These are phyloP conservation scores for Hylia prasina DNA, from an alignment of 2,113 vertebrate genomes.

Conservation along the genomic window DNA sequence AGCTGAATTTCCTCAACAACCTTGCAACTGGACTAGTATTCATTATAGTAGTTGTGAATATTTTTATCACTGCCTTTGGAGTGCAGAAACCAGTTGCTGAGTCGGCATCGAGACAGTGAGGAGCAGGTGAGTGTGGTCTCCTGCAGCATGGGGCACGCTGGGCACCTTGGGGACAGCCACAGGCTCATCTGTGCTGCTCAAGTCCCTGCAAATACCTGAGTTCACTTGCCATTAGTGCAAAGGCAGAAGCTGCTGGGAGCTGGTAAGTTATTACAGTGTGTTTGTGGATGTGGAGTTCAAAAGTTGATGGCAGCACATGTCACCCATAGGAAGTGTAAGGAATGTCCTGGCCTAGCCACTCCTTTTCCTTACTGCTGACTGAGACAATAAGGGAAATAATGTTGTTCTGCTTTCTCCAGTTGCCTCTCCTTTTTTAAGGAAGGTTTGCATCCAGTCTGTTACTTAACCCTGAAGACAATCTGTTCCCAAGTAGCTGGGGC, in stretches of 20 bases:
- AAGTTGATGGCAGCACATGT: not conserved
- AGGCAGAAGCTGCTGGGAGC: not conserved
- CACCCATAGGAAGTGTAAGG: not conserved
- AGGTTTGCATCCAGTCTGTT: not conserved
- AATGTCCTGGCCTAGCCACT: not conserved
- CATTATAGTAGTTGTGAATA: slow-evolving; percentile 91
- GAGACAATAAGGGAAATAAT: not conserved
- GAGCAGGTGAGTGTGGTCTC: slow-evolving; percentile 50
- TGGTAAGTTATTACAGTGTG: not conserved
- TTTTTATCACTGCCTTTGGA: slow-evolving; percentile 97
- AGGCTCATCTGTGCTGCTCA: not conserved
- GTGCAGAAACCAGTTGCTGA: slow-evolving; percentile 80
- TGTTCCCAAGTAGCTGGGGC: not conserved
- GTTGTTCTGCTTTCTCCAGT: not conserved
- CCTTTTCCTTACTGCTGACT: not conserved
- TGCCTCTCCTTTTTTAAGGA: not conserved
- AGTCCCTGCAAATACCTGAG: not conserved
- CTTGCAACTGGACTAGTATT: slow-evolving; percentile 88
- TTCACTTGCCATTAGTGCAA: not conserved
- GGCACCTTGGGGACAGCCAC: not conserved
- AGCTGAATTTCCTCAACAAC: slow-evolving; percentile 90
- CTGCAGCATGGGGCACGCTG: fast-evolving
- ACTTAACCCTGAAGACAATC: not conserved
- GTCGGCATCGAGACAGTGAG: slow-evolving; percentile 13
- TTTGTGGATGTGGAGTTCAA: not conserved